Percentiles rank a stretch among this genome's conserved stretches.
phyloP scores from a whole-genome alignment of 2,797 vertebrate species.

The Calcarius lapponicus region DNA sequence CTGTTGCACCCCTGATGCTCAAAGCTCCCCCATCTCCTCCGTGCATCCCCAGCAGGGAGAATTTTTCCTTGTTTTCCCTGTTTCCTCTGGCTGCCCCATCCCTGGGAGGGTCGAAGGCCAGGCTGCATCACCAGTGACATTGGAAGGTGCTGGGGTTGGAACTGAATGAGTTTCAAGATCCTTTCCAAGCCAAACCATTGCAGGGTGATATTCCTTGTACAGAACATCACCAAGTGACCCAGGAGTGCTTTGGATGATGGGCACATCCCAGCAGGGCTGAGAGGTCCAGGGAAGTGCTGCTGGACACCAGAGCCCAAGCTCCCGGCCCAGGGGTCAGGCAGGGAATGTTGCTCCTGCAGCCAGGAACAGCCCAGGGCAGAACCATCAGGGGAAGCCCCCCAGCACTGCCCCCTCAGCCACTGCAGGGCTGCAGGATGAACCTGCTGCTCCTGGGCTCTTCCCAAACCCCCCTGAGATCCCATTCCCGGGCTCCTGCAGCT shows the following conservation, averaged over 20 bases:
- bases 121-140: not conserved
- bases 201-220: not conserved
- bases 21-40: not conserved
- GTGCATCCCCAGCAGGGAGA: not conserved
- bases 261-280: not conserved
- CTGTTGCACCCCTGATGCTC: not conserved
- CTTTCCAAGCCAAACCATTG: not conserved
- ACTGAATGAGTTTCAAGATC: not conserved
- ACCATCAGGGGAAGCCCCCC: not conserved
- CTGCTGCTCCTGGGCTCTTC: not conserved
- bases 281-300: not conserved
- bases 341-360: rapidly evolving
- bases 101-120: not conserved
- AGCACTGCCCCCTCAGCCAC: not conserved
- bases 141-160: not conserved
- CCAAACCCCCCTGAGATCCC: not conserved
- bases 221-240: not conserved
- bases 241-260: not conserved
- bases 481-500: not conserved
- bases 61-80: not conserved
- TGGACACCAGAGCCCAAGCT: not conserved
- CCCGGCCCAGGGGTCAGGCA: rapidly evolving
- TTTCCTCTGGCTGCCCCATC: not conserved
- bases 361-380: not conserved
- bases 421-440: not conserved